Evolutionary conservation across 1,140 invertebrate species (phyloP).

Genomic region (Drosophila hydei): DNA sequence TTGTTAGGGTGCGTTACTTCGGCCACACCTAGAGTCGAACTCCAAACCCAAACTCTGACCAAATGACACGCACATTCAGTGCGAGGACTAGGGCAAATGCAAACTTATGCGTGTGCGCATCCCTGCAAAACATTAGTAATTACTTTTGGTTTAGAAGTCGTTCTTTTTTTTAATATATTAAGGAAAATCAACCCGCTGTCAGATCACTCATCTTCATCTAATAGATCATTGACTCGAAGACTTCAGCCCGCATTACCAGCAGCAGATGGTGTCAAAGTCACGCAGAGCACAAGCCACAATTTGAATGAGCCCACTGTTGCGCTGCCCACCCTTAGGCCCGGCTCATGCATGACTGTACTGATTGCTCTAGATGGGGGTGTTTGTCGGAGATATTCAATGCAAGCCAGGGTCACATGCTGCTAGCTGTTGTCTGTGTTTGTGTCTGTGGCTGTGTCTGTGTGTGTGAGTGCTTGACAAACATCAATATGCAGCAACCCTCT

Average conservation of each 20-base stretch:
- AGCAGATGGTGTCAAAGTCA: slow-evolving; percentile 48
- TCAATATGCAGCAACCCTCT: slow-evolving; percentile 30
- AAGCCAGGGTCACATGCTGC: slow-evolving; percentile 33
- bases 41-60: slow-evolving; percentile 3
- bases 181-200: slow-evolving; percentile 6
- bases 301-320: slow-evolving; percentile 42
- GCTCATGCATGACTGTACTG: slow-evolving; percentile 36
- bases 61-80: slow-evolving; percentile 30
- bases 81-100: slow-evolving; percentile 35
- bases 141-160: slow-evolving; percentile 9
- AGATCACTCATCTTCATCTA: slow-evolving; percentile 29
- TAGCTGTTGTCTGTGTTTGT: neutral
- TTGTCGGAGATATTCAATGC: slow-evolving; percentile 23
- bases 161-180: neutral
- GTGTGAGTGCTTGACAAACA: slow-evolving; percentile 3
- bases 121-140: slow-evolving; percentile 16
- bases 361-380: slow-evolving; percentile 20
- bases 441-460: neutral
- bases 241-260: slow-evolving; percentile 22
- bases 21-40: slow-evolving; percentile 32
- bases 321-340: slow-evolving; percentile 9
- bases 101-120: slow-evolving; percentile 18
- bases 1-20: neutral
- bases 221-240: slow-evolving; percentile 10
- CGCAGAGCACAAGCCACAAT: slow-evolving; percentile 29